Conservation (phyloP, 2,797 vertebrate genomes). For the Austrolebias charrua region DNA sequence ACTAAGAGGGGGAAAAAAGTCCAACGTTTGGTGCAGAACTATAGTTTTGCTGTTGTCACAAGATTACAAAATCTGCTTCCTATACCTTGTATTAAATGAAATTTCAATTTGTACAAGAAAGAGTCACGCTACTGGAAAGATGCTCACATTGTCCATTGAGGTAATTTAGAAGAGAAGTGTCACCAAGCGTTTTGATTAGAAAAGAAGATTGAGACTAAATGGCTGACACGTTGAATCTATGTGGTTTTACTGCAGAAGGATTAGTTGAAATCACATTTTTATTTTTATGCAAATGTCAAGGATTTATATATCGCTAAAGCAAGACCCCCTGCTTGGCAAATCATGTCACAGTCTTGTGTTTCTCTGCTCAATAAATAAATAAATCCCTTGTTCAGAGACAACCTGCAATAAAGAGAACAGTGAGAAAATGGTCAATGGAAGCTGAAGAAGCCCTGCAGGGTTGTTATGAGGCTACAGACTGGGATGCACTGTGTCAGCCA, state of each 20-base stretch:
- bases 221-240: neutral
- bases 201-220: conserved; percentile 15
- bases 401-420: too few relatives aligned
- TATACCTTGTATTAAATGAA: conserved; percentile 16
- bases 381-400: too few relatives aligned
- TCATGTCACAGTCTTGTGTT: too few relatives aligned
- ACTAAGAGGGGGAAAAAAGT: conserved; percentile 18
- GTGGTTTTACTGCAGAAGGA: conserved; percentile 30
- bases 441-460: too few relatives aligned
- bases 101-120: conserved; percentile 21
- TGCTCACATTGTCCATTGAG: conserved; percentile 18
- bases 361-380: too few relatives aligned
- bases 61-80: conserved; percentile 2
- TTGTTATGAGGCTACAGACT: too few relatives aligned
- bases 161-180: conserved; percentile 18
- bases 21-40: conserved; percentile 28
- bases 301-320: too few relatives aligned
- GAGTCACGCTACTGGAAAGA: conserved; percentile 9
- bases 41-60: neutral
- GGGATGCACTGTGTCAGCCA: too few relatives aligned
- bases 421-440: too few relatives aligned
- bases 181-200: conserved; percentile 10
- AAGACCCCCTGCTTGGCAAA: too few relatives aligned
- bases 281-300: too few relatives aligned
- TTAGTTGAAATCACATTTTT: conserved; percentile 45